These are phyloP conservation scores for Scatophagus argus DNA, from an alignment of 2,113 vertebrate species.

Conservation along the genomic window DNA sequence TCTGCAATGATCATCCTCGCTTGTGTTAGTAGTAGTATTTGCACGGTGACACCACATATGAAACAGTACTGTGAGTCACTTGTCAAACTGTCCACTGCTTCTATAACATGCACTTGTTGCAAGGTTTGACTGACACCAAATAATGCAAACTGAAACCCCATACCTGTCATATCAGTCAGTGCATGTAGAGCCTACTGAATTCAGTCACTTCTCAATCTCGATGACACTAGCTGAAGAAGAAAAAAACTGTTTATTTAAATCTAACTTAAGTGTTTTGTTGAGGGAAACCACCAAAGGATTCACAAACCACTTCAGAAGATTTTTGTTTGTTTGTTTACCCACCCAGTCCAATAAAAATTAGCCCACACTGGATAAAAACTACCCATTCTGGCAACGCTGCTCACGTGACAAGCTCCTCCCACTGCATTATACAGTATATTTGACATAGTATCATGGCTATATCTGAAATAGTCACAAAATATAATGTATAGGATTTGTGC, in stretches of 20 bases:
- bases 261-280: neutral
- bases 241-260: neutral
- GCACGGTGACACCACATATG: neutral
- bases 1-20: neutral
- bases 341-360: neutral
- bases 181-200: neutral
- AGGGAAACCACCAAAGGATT: neutral
- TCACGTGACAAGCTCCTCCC: too few species aligned
- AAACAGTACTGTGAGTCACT: neutral
- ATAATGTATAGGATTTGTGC: too few species aligned
- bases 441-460: too few species aligned
- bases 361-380: too few species aligned
- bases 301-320: neutral
- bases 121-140: neutral
- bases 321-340: too few species aligned
- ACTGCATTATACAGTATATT: neutral
- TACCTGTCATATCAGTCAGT: neutral
- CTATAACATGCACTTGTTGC: neutral
- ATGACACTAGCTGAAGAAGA: neutral
- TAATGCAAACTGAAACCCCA: too few species aligned
- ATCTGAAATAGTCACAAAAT: too few species aligned
- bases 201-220: neutral
- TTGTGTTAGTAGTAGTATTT: neutral
- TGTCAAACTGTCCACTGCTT: neutral
- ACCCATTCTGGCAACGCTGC: too few species aligned